phyloP scores from a whole-genome alignment of 2,113 vertebrate genomes.

The Lipotes vexillifer region DNA sequence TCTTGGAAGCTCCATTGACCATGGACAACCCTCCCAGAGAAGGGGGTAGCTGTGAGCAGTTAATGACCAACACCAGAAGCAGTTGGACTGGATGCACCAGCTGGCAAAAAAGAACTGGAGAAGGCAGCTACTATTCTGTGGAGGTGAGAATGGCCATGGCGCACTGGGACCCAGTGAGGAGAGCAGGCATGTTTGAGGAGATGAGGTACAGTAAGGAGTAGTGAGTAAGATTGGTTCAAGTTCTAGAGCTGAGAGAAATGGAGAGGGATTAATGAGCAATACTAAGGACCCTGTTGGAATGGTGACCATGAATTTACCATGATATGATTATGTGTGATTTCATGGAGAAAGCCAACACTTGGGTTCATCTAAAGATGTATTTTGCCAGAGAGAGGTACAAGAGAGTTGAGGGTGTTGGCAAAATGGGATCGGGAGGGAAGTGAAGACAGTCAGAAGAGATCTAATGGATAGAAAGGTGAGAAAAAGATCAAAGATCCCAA shows the following conservation, averaged over 20 bases:
- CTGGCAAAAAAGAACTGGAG: background rate
- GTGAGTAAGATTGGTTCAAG: background rate
- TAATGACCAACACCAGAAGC: background rate
- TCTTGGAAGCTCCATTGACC: background rate
- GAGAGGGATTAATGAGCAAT: background rate
- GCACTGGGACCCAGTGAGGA: background rate
- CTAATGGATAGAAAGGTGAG: background rate
- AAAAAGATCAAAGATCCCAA: background rate
- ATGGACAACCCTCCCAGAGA: background rate
- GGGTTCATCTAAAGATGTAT: background rate
- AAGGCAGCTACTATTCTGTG: background rate
- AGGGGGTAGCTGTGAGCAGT: background rate
- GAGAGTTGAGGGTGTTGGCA: background rate
- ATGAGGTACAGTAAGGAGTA: background rate
- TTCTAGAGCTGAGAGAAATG: background rate
- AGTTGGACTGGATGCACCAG: background rate
- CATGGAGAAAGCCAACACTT: background rate
- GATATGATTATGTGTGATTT: background rate
- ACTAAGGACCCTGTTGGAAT: background rate
- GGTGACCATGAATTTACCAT: background rate
- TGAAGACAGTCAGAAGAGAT: background rate
- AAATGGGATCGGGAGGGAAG: background rate
- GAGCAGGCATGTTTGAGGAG: background rate
- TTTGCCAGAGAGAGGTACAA: background rate
- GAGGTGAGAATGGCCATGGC: background rate